Evolutionary conservation across 2,797 vertebrate genomes (phyloP), one percentile per base, ranked within the genome.

Genomic region (Darevskia mixta): DNA sequence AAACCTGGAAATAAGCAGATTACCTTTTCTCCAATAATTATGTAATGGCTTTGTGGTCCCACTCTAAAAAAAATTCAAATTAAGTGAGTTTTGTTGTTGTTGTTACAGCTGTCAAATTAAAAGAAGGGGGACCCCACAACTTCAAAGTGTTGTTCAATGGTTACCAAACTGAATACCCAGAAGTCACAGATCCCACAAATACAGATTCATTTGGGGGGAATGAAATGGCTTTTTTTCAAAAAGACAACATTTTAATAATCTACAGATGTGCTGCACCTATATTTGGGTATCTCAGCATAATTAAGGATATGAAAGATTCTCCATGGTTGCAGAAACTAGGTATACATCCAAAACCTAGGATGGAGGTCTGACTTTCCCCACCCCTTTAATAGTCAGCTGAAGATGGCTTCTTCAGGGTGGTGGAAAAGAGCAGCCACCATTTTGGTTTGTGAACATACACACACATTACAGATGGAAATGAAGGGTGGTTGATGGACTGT

Each of bases 21-120:
- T 82, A n/a, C 73, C 7, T 18, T 88, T 93, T 83, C 85, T 82
- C 83, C 18, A 2, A 55, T 58, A 17, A 27, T 88, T 92, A 79
- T 4, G 0, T 55, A 88, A 20, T 67, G 72, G 32, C 88, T 77
- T 82, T 90, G 75, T n/a, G 89, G 41, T 89, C 90, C 75, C 3
- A 8, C 66, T 88, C 64, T 91, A 77, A 94, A 95, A 95, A 93
- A 90, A 0, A 0, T 64, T 35, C 64, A 92, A 88, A 93, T 82
- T 83, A 95, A 90, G 76, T 10, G 3, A 87, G 85, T 32, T 73
- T 92, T 93, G 95, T 1, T 9, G 93, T 79, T 45, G 45, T 45
- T 45, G 45, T 86, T 91, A 64, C 79, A 90, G 18, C 8, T 58
- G 18, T 18, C 55, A 45, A 45, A 35, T 61, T 8, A n/a, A 58